These are phyloP conservation scores for Pomatostomus ruficeps DNA, from an alignment of 2,113 vertebrate species.

Conservation along the genomic window DNA sequence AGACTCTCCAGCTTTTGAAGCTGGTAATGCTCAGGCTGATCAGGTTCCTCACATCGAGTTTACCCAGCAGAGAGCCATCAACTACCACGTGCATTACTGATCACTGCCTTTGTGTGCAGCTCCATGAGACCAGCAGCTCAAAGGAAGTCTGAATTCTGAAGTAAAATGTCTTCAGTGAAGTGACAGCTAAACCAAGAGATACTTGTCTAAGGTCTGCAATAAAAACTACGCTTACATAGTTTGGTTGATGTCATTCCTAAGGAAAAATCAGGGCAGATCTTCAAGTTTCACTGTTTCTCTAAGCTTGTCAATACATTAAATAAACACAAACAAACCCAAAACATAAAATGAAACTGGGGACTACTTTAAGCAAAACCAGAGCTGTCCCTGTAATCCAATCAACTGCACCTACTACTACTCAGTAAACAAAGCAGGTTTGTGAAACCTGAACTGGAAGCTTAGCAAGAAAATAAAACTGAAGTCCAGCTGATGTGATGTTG, in stretches of 20 bases:
- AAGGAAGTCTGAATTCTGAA: background rate
- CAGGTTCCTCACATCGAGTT: background rate
- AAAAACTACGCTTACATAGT: background rate
- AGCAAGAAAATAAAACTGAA: background rate
- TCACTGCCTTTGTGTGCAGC: background rate
- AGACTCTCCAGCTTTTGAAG: background rate
- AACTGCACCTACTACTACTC: background rate
- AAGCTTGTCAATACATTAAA: background rate
- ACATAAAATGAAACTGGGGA: background rate
- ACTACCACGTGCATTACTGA: background rate
- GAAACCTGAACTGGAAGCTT: background rate
- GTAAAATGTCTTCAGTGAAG: background rate
- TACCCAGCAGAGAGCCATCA: background rate
- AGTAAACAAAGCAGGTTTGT: background rate
- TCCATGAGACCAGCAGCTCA: background rate
- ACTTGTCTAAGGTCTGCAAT: background rate
- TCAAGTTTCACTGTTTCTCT: background rate
- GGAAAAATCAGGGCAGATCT: background rate
- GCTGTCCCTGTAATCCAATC: background rate
- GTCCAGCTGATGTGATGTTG: background rate
- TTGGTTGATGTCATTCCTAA: background rate
- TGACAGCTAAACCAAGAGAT: background rate
- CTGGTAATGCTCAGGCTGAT: background rate
- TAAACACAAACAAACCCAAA: background rate
- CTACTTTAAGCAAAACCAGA: background rate